phyloP scores from a whole-genome alignment of 2,888 invertebrate genomes.

The Caenorhabditis sp. region DNA sequence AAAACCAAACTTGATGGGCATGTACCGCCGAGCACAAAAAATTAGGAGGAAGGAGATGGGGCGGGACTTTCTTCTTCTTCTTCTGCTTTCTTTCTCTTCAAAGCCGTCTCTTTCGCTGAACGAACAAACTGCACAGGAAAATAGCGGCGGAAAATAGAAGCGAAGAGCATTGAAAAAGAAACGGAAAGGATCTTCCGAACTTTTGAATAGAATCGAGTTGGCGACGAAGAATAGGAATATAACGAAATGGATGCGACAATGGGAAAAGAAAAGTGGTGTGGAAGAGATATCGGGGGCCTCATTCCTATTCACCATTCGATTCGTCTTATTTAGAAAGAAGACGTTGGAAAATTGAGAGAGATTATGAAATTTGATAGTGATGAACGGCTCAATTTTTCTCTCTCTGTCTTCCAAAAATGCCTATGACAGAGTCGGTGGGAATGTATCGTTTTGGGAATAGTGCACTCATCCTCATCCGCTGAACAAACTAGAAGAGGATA shows the following conservation, averaged over 20 bases:
- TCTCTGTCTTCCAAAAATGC: background rate
- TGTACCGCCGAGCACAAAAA: conserved; percentile 43
- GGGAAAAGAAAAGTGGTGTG: conserved; percentile 9
- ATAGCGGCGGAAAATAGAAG: conserved; percentile 4
- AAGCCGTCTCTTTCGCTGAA: conserved; percentile 21
- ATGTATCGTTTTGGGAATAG: conserved; percentile 20
- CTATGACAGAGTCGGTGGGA: conserved; percentile 27
- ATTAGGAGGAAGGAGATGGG: conserved; percentile 28
- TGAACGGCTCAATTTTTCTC: conserved; percentile 46
- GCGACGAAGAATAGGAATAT: conserved; percentile 33
- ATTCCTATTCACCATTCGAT: conserved; percentile 13
- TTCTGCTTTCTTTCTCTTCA: conserved; percentile 17
- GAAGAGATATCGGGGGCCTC: background rate
- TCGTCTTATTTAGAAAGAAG: conserved; percentile 4
- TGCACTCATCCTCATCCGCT: conserved; percentile 30
- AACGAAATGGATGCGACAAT: conserved; percentile 27
- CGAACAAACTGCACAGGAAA: conserved; percentile 44
- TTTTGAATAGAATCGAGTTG: conserved; percentile 29
- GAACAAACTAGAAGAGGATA: conserved; percentile 10
- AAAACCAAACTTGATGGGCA: conserved; percentile 25
- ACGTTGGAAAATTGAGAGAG: conserved; percentile 4
- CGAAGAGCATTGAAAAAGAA: conserved; percentile 35
- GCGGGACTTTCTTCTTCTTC: conserved; percentile 15
- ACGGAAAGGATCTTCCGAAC: conserved; percentile 29
- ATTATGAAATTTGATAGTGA: conserved; percentile 52